These are phyloP conservation scores for Coracopsis vasa DNA, from an alignment of 2,113 vertebrate genomes.

Conservation along the genomic window DNA sequence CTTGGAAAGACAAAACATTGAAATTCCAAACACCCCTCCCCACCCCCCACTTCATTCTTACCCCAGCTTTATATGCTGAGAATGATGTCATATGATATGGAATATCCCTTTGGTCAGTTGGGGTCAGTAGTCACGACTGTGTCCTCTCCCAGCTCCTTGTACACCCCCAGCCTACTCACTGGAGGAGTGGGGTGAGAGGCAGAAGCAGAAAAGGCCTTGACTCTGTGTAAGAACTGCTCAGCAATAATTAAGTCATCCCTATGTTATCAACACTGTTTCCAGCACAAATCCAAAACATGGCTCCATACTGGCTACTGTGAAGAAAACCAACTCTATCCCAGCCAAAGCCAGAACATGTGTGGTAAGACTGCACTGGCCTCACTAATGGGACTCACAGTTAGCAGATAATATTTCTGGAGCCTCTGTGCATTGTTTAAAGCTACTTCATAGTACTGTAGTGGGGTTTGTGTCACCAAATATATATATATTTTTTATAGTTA, in stretches of 20 bases:
- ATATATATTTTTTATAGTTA: not conserved
- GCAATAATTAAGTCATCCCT: not conserved
- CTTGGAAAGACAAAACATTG: not conserved
- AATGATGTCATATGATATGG: too few species aligned
- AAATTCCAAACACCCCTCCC: not conserved
- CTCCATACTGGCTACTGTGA: not conserved
- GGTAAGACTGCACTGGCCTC: not conserved
- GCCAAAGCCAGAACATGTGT: not conserved
- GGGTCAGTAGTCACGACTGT: not conserved
- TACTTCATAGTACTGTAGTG: not conserved
- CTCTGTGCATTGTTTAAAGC: not conserved
- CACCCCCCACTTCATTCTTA: not conserved
- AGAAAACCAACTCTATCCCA: not conserved
- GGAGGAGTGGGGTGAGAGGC: too few species aligned
- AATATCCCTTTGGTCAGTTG: not conserved
- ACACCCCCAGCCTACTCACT: too few species aligned
- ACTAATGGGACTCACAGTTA: not conserved
- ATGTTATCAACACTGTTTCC: not conserved
- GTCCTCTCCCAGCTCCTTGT: not conserved
- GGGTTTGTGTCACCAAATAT: not conserved
- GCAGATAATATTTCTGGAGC: not conserved
- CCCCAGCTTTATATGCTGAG: not conserved
- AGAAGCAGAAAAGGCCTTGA: not conserved
- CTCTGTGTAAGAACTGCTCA: not conserved
- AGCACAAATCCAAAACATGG: not conserved